phyloP scores from a whole-genome alignment of 2,888 invertebrate genomes.

The Eurytoma adleriae region DNA sequence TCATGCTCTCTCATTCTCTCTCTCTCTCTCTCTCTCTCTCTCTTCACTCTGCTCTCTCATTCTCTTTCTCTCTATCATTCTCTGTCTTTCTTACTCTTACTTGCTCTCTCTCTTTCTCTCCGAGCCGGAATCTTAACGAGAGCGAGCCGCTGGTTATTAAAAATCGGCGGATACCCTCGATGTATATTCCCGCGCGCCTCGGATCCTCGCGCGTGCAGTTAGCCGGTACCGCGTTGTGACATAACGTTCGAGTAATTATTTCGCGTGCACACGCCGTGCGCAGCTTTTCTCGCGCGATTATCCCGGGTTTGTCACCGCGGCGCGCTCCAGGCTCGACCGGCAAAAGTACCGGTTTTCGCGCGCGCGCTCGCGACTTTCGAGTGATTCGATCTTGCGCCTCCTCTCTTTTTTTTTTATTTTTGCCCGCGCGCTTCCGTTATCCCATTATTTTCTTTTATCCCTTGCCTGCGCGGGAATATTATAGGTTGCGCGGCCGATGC shows the following conservation, averaged over 20 bases:
- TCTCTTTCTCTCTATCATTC: neutral
- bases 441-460: constrained; percentile 31
- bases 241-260: constrained; percentile 20
- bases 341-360: constrained; percentile 36
- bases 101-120: neutral
- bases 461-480: neutral
- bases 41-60: neutral
- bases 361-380: neutral
- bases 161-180: constrained; percentile 25
- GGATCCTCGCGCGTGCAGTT: constrained; percentile 13
- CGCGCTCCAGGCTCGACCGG: constrained; percentile 8
- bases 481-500: neutral
- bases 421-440: constrained; percentile 10
- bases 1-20: too few relatives aligned
- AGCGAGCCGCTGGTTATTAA: constrained; percentile 17
- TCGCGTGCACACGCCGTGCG: neutral
- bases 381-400: constrained; percentile 5
- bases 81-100: neutral
- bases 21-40: neutral
- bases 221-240: constrained; percentile 7
- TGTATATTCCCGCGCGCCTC: constrained; percentile 18
- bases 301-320: neutral
- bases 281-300: constrained; percentile 3
- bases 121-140: constrained; percentile 33
- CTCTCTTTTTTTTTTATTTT: neutral